phyloP scores from a whole-genome alignment of 2,113 vertebrate genomes.

The Laterallus jamaicensis region DNA sequence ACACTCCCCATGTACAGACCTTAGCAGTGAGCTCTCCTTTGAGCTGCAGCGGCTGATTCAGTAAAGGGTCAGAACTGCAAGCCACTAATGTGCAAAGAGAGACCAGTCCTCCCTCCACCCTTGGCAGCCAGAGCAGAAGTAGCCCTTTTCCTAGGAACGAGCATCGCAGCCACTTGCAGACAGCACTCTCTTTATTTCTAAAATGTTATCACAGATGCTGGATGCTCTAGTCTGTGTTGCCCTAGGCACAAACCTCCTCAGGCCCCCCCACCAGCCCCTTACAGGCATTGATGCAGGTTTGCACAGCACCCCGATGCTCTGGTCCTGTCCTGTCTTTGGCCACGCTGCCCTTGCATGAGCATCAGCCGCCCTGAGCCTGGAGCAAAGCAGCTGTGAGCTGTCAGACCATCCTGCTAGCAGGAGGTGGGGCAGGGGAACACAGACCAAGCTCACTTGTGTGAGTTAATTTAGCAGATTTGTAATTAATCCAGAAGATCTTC shows the following conservation, averaged over 20 bases:
- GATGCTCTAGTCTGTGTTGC: not conserved
- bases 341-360: fast-evolving
- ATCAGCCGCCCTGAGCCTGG: not conserved
- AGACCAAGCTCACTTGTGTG: not conserved
- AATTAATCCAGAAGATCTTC: not conserved
- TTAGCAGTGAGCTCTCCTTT: fast-evolving
- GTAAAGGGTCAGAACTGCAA: not conserved
- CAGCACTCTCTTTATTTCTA: not conserved
- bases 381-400: not conserved
- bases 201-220: not conserved
- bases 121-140: not conserved
- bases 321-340: not conserved
- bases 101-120: not conserved
- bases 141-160: not conserved
- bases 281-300: fast-evolving
- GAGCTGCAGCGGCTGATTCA: not conserved
- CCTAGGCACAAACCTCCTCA: not conserved
- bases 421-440: not conserved
- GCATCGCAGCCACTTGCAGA: not conserved
- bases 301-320: fast-evolving
- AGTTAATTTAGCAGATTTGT: not conserved
- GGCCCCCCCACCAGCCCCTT: not conserved
- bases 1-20: not conserved
- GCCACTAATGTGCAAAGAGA: not conserved
- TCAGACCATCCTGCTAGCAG: not conserved